Conservation (phyloP, 2,113 vertebrate species). For the Eurystomus gularis region DNA sequence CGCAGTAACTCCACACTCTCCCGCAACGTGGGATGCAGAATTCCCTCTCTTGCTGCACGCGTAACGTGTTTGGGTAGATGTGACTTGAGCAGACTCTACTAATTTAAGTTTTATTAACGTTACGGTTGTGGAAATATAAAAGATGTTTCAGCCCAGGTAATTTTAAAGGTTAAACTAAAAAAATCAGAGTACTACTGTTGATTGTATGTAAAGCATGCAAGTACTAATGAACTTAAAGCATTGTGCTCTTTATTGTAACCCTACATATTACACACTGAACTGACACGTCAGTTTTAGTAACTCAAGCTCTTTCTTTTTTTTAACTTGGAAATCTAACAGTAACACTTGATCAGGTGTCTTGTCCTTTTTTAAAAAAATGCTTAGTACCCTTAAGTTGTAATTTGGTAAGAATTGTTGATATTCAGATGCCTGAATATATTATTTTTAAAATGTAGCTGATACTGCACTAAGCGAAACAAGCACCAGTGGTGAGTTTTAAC, state of each 20-base stretch:
- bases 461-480: neutral
- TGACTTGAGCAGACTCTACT: neutral
- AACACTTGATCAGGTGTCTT: neutral
- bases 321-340: neutral
- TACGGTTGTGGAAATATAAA: neutral
- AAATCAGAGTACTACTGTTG: neutral
- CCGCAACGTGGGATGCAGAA: neutral
- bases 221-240: neutral
- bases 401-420: neutral
- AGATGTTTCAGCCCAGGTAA: neutral
- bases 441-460: neutral
- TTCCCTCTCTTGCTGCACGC: neutral
- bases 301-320: neutral
- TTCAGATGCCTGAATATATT: neutral
- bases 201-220: neutral
- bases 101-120: neutral
- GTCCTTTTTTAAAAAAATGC: neutral
- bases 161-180: neutral
- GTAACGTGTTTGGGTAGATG: fast-evolving
- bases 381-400: neutral
- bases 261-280: neutral
- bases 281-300: neutral
- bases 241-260: neutral
- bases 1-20: neutral
- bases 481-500: neutral